A percentile compares a stretch with the other conserved stretches of the same genome.
These are phyloP conservation scores for Epicampocera succincta DNA, from an alignment of 2,888 invertebrate species.

Conservation along the genomic window DNA sequence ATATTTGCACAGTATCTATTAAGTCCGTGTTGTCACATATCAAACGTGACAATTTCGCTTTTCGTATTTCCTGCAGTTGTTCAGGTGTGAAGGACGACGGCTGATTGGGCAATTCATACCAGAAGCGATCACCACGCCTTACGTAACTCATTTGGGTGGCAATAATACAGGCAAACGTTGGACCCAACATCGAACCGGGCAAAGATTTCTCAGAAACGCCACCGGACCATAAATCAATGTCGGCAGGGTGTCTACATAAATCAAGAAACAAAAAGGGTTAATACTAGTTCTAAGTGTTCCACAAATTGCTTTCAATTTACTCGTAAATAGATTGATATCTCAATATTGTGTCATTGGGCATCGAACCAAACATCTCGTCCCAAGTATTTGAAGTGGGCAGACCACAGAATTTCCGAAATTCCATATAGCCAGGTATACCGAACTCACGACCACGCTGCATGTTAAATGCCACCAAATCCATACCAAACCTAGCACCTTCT, in stretches of 20 bases:
- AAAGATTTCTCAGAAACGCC: constrained; percentile 95
- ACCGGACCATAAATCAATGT: constrained; percentile 97
- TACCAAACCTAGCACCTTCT: constrained; percentile 87
- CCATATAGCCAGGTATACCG: constrained; percentile 95
- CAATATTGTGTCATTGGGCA: constrained; percentile 93
- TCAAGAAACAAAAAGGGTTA: background rate
- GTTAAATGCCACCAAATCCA: constrained; percentile 95
- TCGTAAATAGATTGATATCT: constrained; percentile 92
- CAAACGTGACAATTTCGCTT: constrained; percentile 89
- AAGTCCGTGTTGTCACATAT: constrained; percentile 96
- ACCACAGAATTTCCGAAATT: constrained; percentile 95
- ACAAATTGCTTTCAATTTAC: constrained; percentile 81
- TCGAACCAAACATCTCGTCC: constrained; percentile 91
- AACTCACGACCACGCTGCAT: constrained; percentile 96
- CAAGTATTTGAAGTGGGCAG: constrained; percentile 88
- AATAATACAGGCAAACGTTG: constrained; percentile 96
- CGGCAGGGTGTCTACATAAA: constrained; percentile 88
- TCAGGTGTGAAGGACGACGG: constrained; percentile 95
- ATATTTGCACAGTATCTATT: constrained; percentile 94
- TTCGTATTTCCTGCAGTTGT: constrained; percentile 91
- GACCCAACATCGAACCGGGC: constrained; percentile 95
- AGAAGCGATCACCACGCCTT: constrained; percentile 94
- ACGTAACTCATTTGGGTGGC: constrained; percentile 95
- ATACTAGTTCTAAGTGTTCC: constrained; percentile 8
- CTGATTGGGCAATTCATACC: constrained; percentile 96